phyloP scores from a whole-genome alignment of 2,888 invertebrate species.

The Sisyra nigra region DNA sequence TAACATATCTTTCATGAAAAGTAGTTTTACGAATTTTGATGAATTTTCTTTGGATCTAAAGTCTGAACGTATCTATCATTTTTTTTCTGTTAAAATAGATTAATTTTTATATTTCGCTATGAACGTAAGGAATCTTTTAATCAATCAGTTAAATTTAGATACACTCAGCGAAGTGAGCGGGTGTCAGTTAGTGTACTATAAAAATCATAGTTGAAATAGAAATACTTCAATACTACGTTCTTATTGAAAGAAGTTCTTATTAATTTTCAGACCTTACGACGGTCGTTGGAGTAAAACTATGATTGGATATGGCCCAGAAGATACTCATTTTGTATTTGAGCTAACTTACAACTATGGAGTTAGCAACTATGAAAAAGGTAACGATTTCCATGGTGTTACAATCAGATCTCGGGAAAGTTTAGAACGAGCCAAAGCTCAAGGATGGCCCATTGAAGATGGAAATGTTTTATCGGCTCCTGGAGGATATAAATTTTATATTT shows the following conservation, averaged over 20 bases:
- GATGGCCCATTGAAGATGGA: constrained; percentile 54
- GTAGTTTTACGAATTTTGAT: too few species aligned
- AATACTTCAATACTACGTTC: too few species aligned
- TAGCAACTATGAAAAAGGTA: constrained; percentile 71
- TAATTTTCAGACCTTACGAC: constrained; percentile 69
- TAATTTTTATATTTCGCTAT: too few species aligned
- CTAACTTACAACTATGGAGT: constrained; percentile 96
- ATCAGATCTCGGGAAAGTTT: constrained; percentile 64
- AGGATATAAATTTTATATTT: constrained; percentile 74
- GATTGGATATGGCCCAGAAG: constrained; percentile 95
- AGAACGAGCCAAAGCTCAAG: constrained; percentile 48
- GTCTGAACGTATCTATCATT: too few species aligned
- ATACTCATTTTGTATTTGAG: constrained; percentile 87
- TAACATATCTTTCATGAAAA: too few species aligned
- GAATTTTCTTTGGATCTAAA: too few species aligned
- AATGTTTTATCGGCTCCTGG: constrained; percentile 71
- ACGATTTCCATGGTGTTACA: constrained; percentile 80
- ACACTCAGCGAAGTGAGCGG: too few species aligned
- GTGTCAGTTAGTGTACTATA: too few species aligned
- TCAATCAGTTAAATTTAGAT: too few species aligned
- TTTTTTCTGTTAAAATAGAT: too few species aligned
- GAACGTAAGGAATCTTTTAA: too few species aligned
- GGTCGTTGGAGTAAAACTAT: constrained; percentile 99
- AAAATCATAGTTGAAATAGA: too few species aligned
- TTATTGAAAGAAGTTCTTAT: constrained; percentile 7